Evolutionary conservation across 2,888 invertebrate species (phyloP).

Genomic region (Chaitophorus viminalis): DNA sequence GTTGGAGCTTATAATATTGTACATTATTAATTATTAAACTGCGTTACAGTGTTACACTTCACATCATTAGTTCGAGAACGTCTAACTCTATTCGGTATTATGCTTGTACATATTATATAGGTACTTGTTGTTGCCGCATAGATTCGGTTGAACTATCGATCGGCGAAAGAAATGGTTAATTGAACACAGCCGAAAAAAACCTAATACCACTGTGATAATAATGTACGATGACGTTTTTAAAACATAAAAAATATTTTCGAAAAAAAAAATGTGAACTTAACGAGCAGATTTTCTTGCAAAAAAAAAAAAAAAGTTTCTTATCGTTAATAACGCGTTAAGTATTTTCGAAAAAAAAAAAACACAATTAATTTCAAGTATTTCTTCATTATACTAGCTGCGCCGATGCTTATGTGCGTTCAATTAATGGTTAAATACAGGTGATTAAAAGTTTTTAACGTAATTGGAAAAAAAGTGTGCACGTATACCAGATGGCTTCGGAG

Average conservation of each 20-base stretch:
- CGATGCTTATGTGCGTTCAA: not conserved
- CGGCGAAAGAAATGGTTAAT: not conserved
- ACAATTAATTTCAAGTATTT: not conserved
- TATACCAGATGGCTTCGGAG: not conserved
- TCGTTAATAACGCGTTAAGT: not conserved
- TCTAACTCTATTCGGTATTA: not conserved
- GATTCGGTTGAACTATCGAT: not conserved
- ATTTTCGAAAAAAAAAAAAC: not conserved
- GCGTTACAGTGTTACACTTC: not conserved
- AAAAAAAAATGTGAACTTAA: not conserved
- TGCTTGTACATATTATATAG: too few species aligned
- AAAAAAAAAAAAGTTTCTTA: not conserved
- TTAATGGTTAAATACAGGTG: not conserved
- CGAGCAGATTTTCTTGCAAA: not conserved
- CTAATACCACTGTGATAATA: not conserved
- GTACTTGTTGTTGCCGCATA: not conserved
- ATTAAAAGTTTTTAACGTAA: slow-evolving; percentile 19
- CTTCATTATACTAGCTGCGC: not conserved
- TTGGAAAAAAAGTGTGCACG: not conserved
- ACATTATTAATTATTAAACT: slow-evolving; percentile 12
- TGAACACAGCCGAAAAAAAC: not conserved
- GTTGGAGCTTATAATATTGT: not conserved
- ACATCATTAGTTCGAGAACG: not conserved
- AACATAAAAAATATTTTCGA: not conserved
- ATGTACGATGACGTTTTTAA: not conserved